Evolutionary conservation across 2,113 vertebrate genomes (phyloP).

Genomic region (Dicentrarchus labrax): DNA sequence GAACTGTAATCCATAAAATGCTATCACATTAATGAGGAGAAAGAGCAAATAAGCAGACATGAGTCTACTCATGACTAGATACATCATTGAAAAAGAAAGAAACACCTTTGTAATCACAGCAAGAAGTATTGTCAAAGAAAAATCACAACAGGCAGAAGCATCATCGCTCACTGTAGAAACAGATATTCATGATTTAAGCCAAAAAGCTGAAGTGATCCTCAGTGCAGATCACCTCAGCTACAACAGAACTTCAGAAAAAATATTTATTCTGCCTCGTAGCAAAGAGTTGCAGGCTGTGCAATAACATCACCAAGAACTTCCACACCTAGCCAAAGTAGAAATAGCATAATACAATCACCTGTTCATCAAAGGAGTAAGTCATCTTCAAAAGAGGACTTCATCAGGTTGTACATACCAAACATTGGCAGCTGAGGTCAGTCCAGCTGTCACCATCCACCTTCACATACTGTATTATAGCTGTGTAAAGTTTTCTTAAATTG

Average conservation of each 20-base stretch:
- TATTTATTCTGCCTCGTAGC: not conserved
- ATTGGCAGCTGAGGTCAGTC: not conserved
- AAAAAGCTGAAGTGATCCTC: not conserved
- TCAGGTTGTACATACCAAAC: not conserved
- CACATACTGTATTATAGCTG: not conserved
- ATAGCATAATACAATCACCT: not conserved
- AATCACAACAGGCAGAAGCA: not conserved
- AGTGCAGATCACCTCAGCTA: not conserved
- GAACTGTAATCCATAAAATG: not conserved
- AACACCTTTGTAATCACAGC: not conserved
- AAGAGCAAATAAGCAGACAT: not conserved
- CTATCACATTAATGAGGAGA: slow-evolving; percentile 10
- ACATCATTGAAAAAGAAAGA: not conserved
- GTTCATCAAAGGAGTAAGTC: not conserved
- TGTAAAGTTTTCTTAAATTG: too few relatives aligned
- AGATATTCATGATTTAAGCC: not conserved
- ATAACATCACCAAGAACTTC: not conserved
- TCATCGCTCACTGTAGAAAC: not conserved
- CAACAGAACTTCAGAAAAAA: not conserved
- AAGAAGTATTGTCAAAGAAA: not conserved
- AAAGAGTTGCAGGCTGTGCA: not conserved
- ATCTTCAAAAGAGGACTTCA: not conserved
- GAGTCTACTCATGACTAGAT: not conserved
- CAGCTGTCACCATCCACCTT: not conserved
- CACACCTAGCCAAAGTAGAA: not conserved